Evolutionary conservation across 2,888 invertebrate species (phyloP).

Genomic region (Acrobeloides nanus): DNA sequence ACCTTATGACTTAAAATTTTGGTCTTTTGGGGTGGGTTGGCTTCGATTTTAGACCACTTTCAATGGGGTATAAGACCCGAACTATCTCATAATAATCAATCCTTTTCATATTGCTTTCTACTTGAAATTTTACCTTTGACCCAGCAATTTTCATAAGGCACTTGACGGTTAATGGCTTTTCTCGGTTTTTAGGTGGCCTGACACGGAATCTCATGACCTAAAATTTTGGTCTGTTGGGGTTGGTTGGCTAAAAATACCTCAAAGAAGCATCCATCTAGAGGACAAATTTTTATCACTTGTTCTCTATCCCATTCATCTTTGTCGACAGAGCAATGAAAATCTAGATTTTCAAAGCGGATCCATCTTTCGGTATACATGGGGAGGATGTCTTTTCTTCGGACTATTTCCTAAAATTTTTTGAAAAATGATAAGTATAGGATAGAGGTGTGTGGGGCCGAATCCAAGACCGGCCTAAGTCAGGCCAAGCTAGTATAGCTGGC

Average conservation of each 20-base stretch:
- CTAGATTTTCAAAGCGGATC: slow-evolving; percentile 87
- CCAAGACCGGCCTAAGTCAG: too few species aligned
- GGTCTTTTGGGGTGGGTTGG: not conserved
- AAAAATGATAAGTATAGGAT: too few species aligned
- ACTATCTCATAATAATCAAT: too few species aligned
- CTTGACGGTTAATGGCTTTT: slow-evolving; percentile 88
- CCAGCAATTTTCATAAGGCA: slow-evolving; percentile 61
- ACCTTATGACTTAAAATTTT: slow-evolving; percentile 23
- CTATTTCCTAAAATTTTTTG: too few species aligned
- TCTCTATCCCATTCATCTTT: slow-evolving; percentile 61
- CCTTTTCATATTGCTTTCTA: too few species aligned
- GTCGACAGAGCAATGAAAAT: slow-evolving; percentile 89
- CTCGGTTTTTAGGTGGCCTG: slow-evolving; percentile 85
- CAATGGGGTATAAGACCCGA: too few species aligned
- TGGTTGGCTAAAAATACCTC: slow-evolving; percentile 29
- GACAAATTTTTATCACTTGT: slow-evolving; percentile 54
- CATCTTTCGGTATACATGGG: slow-evolving; percentile 93
- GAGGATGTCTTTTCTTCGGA: slow-evolving; percentile 95
- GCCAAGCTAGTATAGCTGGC: too few species aligned
- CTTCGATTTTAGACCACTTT: too few species aligned
- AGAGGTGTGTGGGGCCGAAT: too few species aligned
- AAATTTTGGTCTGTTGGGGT: not conserved
- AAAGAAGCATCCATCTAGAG: slow-evolving; percentile 52
- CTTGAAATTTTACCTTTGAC: slow-evolving; percentile 35
- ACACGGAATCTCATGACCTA: slow-evolving; percentile 62